Conservation (phyloP, 2,888 invertebrate species). For the Napeogenes sylphis region DNA sequence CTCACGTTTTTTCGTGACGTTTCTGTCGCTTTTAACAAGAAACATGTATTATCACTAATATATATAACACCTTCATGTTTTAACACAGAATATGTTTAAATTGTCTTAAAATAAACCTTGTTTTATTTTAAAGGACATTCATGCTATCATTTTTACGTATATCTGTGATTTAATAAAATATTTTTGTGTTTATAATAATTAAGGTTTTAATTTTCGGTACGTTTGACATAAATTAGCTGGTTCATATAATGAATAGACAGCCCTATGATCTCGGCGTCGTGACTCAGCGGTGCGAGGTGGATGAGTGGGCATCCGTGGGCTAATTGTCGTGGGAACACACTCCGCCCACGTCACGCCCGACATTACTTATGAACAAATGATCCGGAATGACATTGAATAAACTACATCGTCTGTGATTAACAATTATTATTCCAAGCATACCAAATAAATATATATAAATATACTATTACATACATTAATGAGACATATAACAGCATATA, state of each 20-base stretch:
- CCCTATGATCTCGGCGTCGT: constrained; percentile 11
- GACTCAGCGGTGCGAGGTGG: constrained; percentile 40
- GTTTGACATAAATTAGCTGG: not conserved
- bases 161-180: too few relatives aligned
- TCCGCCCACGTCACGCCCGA: constrained; percentile 34
- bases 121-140: too few relatives aligned
- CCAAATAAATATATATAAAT: not conserved
- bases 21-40: not conserved
- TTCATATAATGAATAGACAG: not conserved
- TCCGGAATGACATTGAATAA: constrained; percentile 2
- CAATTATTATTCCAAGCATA: not conserved
- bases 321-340: constrained; percentile 71
- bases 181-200: too few relatives aligned
- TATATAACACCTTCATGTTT: not conserved
- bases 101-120: too few relatives aligned
- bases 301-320: constrained; percentile 50
- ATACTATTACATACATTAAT: not conserved
- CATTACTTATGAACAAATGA: constrained; percentile 3
- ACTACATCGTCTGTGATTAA: constrained; percentile 7
- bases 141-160: too few relatives aligned
- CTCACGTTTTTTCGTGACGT: constrained; percentile 11
- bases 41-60: not conserved
- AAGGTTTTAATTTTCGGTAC: too few relatives aligned
- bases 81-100: too few relatives aligned
- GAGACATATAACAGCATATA: not conserved